Evolutionary conservation across 2,888 invertebrate genomes (phyloP), one percentile per base, ranked within the genome.

Genomic region (Apamea sordens): DNA sequence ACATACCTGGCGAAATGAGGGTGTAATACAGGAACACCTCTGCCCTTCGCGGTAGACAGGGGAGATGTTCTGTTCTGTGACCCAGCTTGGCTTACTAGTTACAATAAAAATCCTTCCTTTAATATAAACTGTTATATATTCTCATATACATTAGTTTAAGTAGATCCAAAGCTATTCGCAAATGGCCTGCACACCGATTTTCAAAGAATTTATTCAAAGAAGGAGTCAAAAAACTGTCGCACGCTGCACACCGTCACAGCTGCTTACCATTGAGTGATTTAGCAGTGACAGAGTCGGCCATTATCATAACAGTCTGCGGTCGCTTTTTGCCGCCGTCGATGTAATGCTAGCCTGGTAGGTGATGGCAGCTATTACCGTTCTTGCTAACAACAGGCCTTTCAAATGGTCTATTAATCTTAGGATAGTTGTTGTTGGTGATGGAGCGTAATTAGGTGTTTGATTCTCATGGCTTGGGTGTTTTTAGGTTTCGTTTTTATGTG

Each of bases 261-360:
- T 75, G 63, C 59, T 88, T 80, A 85, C 28, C 79, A 65, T 18
- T 85, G 89, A 89, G 81, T 89, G 89, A 89, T 89, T 86, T 86
- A 80, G 44, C 75, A 78, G 76, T 79, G 81, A 74, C 83, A 86
- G 78, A 79, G 69, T 21, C 72, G 28, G 71, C 84, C 79, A 86
- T 88, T 89, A 89, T 82, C 69, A 85, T 85, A 86, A 86, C 83
- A 79, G 86, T 85, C 59, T 86, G 88, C 77, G 85, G 89, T 84
- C 59, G 59, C 21, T 79, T 88, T 82, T 87, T 85, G 75, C 79
- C 53, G 73, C 70, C 36, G 36, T 53, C 70, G 53, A 56, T 75
- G 67, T 76, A 72, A 77, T 84, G 83, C 56, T 67, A 76, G 44
- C 50, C 68, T 67, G 73, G 64, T 24, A 47, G 68, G 13, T 79